Evolutionary conservation across 2,888 invertebrate genomes (phyloP), one percentile per base, ranked within the genome.

Genomic region (Drosophila multiciliata): DNA sequence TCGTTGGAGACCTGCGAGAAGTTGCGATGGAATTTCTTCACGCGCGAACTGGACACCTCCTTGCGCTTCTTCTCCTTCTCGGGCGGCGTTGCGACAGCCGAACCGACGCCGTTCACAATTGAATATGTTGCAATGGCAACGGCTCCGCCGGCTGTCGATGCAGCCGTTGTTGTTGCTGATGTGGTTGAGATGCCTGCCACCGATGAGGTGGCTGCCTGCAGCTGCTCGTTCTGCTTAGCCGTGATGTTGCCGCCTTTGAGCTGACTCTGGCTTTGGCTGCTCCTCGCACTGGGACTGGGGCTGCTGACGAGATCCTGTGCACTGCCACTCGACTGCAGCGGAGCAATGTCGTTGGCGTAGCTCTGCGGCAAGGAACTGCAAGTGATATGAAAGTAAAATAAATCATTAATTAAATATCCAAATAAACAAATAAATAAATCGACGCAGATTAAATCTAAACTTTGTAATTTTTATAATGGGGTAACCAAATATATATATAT

Each of bases 1-100:
- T 97, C 97, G 29, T 95, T 95, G 53, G 97, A 95, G 82, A 97
- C 97, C 92, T 96, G 96, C 80, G 96, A 96, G 94, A 98, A 98
- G 93, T 97, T 96, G 76, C 97, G 95, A 91, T 96, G 96, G 93
- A 98, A 98, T 93, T 98, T 98, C 93, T 97, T 97, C 93, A 97
- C 97, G 50, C 97, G 94, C 55, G 96, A 93, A 70, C 92, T 92
- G 64, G 92, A 93, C 38, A 92, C 89, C 69, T 92, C 92, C 76
- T 93, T 93, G 75, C 92, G 90, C 74, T 93, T 93, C 80, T 93
- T 93, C 67, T 92, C 92, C 73, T 92, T 86, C 1, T 70, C 76
- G 60, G 79, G 80, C 48, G 75, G 77, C 75, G 68, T 79, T 59
- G 57, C 66, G 23, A 33, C 15, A 63, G 35, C 48, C 35, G 65